These are phyloP conservation scores for Chloebia gouldiae DNA, from an alignment of 2,113 vertebrate species.

Conservation along the genomic window DNA sequence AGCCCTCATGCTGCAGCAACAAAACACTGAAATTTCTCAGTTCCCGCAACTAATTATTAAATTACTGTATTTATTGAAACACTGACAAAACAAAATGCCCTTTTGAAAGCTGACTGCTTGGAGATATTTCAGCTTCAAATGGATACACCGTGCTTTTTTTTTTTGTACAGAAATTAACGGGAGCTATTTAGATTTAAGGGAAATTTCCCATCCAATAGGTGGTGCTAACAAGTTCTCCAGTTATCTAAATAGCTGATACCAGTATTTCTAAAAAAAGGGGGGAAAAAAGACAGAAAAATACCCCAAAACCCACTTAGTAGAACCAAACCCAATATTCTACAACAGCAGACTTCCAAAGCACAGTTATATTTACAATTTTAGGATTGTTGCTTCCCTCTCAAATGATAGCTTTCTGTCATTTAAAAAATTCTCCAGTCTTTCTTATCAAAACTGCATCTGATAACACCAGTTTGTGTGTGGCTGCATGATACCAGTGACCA, in stretches of 20 bases:
- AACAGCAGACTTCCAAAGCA: not conserved
- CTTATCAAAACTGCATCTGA: not conserved
- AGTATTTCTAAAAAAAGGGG: not conserved
- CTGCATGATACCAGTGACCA: not conserved
- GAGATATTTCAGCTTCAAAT: not conserved
- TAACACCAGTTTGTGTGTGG: not conserved
- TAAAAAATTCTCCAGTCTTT: not conserved
- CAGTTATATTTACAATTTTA: not conserved
- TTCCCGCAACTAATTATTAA: constrained; percentile 17
- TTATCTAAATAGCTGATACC: not conserved
- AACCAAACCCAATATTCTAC: not conserved
- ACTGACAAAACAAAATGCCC: not conserved
- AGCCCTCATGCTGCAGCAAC: not conserved
- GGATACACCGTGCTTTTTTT: not conserved
- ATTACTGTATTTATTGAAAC: not conserved
- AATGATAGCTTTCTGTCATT: accelerated
- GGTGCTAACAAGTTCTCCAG: constrained; percentile 13
- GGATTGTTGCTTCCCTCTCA: not conserved
- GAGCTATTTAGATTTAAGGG: not conserved
- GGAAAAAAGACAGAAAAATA: not conserved
- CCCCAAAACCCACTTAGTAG: accelerated
- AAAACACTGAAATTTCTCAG: not conserved
- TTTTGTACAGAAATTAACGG: not conserved
- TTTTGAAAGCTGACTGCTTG: constrained; percentile 8
- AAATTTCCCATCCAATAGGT: not conserved